phyloP scores from a whole-genome alignment of 2,113 vertebrate genomes.

The Tapirus terrestris region DNA sequence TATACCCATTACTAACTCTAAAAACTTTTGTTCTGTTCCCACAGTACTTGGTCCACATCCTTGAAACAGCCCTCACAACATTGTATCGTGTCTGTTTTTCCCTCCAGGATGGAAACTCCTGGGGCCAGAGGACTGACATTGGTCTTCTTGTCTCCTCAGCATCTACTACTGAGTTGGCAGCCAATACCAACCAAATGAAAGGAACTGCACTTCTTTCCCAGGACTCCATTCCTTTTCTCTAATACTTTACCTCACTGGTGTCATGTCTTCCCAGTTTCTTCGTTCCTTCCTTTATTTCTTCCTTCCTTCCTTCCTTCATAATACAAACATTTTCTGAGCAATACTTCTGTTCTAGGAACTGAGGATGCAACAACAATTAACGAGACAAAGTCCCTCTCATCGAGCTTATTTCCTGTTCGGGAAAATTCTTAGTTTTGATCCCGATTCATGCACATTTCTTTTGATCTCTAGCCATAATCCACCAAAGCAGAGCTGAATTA shows the following conservation, averaged over 20 bases:
- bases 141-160: not conserved
- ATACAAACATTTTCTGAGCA: not conserved
- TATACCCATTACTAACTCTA: not conserved
- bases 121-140: not conserved
- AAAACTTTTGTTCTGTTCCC: not conserved
- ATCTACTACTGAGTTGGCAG: not conserved
- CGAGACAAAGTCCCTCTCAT: not conserved
- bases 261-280: not conserved
- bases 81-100: not conserved
- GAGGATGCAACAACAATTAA: not conserved
- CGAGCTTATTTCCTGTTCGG: not conserved
- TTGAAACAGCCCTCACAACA: not conserved
- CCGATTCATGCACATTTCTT: not conserved
- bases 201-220: not conserved
- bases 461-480: not conserved
- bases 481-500: not conserved
- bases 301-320: not conserved
- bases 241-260: not conserved
- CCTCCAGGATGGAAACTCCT: not conserved
- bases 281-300: rapidly evolving
- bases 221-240: not conserved
- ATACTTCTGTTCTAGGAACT: not conserved
- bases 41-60: not conserved
- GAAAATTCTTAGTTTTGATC: not conserved
- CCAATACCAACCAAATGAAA: not conserved